Conservation (phyloP, 2,888 invertebrate genomes). For the Tetheella fluctuosa region DNA sequence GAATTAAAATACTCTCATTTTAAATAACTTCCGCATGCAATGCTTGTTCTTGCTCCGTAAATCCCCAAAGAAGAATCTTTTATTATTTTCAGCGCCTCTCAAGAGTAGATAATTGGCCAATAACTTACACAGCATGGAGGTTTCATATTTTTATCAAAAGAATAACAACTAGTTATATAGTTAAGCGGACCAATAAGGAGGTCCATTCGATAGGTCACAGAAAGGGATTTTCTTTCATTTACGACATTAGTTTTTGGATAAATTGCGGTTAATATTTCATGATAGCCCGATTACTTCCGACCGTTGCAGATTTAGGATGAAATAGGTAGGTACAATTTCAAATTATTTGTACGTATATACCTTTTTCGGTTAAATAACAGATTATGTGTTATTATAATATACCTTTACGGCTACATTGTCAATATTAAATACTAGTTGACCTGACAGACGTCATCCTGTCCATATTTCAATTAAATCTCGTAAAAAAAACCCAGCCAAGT, state of each 20-base stretch:
- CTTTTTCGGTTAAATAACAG: background rate
- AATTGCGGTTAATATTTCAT: conserved; percentile 38
- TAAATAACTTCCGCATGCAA: too few species aligned
- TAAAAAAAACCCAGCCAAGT: too few species aligned
- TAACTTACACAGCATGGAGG: conserved; percentile 1
- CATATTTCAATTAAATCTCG: too few species aligned
- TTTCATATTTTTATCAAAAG: background rate
- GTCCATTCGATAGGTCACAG: conserved; percentile 40
- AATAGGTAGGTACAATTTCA: background rate
- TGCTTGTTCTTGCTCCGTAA: too few species aligned
- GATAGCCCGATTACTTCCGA: conserved; percentile 30
- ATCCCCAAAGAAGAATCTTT: background rate
- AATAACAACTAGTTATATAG: conserved; percentile 22
- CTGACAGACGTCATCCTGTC: too few species aligned
- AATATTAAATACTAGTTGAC: too few species aligned
- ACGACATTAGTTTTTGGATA: conserved; percentile 44
- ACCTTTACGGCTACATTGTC: too few species aligned
- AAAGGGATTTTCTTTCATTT: conserved; percentile 50
- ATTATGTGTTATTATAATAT: too few species aligned
- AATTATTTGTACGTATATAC: background rate
- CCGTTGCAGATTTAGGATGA: conserved; percentile 20
- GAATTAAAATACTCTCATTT: too few species aligned
- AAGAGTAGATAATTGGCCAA: background rate
- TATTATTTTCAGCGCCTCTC: background rate
- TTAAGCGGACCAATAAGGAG: conserved; percentile 41